phyloP scores from a whole-genome alignment of 1,140 invertebrate genomes.

The Ctenoplectra terminalis region DNA sequence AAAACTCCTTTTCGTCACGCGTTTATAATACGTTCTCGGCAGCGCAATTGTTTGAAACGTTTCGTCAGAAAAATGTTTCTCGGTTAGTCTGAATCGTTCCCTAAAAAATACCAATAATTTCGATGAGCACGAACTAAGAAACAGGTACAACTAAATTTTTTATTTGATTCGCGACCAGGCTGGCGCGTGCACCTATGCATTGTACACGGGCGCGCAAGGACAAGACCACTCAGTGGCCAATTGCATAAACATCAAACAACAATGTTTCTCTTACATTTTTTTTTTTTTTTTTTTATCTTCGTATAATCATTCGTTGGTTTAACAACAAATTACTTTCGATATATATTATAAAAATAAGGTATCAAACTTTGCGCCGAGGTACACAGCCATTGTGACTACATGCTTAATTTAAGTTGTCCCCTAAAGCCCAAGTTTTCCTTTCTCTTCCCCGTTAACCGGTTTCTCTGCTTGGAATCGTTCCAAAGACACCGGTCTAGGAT shows the following conservation, averaged over 20 bases:
- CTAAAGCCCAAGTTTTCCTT: constrained; percentile 54
- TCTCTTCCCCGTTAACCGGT: constrained; percentile 30
- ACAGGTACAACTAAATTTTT: constrained; percentile 53
- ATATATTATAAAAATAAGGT: constrained; percentile 82
- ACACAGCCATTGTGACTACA: constrained; percentile 82
- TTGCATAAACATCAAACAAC: constrained; percentile 81
- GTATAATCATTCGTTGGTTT: constrained; percentile 76
- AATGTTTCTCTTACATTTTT: constrained; percentile 68
- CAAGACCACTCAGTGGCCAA: constrained; percentile 79
- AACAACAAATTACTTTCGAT: constrained; percentile 81
- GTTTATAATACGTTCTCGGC: constrained; percentile 5
- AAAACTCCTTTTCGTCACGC: constrained; percentile 7
- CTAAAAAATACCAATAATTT: constrained; percentile 57
- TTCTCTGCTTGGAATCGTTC: constrained; percentile 1
- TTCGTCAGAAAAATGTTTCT: constrained; percentile 19
- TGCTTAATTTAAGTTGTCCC: constrained; percentile 73
- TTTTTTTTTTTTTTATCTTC: constrained; percentile 36
- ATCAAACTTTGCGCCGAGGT: constrained; percentile 81
- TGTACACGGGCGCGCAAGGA: constrained; percentile 63
- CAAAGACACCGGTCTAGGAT: constrained; percentile 30
- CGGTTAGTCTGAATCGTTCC: constrained; percentile 37
- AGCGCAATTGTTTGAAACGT: constrained; percentile 30
- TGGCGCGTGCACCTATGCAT: constrained; percentile 70
- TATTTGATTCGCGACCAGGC: constrained; percentile 42
- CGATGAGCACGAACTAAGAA: constrained; percentile 70